Base-by-base conservation (phyloP, 2,888 invertebrate species). In the Drosophila neonasuta region DNA sequence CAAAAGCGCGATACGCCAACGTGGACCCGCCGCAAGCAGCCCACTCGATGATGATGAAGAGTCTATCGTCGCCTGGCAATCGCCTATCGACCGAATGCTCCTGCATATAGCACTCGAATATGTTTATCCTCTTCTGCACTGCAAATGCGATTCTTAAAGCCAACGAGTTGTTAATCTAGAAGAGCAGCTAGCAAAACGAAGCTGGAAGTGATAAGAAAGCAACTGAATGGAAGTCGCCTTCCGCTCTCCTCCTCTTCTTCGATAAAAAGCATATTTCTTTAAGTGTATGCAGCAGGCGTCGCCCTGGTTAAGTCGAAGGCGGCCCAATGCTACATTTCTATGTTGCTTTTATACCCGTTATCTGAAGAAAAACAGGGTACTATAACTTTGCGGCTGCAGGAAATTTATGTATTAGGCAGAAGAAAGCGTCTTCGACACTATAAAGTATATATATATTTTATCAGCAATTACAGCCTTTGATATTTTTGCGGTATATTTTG, bases 1-100 rank as follows among this genome's bases (percentile, higher is more conserved):
- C 83, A 83, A 83, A 83, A 78, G 80, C 82, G 75, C 75, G 87
- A 87, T 87, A 87, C 86, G 87, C 86, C 84, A 86, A 86, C 86
- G 77, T 80, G 61, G 64, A 62, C 60, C 77, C 77, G 57, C 76
- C 70, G 80, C 65, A 64, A 68, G 73, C 86, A 64, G 68, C 86
- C 86, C 84, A 86, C 81, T 84, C 86, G 57, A 84, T 69, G 86
- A 81, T 75, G 86, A 85, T 74, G 86, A 80, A 82, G 86, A 79
- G 80, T 72, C 76, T 75, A 76, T 76, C 75, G 75, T 64, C 70
- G 75, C 66, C 61, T 45, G 63, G 66, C 70, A 65, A 75, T 77
- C 75, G 77, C 77, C 77, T 59, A 74, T 74, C 74, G 61, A 57
- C 54, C 24, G 24, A 60, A 65, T 60, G 57, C 61, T 59, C 76